Evolutionary conservation across 1,140 invertebrate genomes (phyloP), one percentile per base, ranked within the genome.

Genomic region (Bombus fervidus): DNA sequence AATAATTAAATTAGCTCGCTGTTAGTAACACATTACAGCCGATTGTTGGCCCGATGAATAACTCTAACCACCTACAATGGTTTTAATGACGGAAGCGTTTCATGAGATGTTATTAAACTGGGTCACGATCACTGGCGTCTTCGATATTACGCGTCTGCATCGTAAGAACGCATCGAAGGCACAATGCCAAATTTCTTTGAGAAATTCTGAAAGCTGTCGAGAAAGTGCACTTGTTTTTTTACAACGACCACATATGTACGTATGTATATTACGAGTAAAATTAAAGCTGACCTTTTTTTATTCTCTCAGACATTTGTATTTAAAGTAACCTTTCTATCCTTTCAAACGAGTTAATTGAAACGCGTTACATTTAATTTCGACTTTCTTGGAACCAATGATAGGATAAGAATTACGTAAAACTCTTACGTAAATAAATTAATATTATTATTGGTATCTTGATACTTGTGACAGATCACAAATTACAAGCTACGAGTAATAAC

Each of bases 1-100:
- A 81, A 86, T 86, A 89, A 89, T 89, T 78, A 81, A 89, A 86
- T 89, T 72, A 83, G 34, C 25, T 76, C 25, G 9, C 41, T 39
- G 37, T 39, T 71, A 43, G 28, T 77, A 34, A 75, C 37, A 39
- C 76, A 57, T 78, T 64, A 22, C 64, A 31, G 39, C 0, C 69
- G 57, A 77, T 89, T 75, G 86, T 75, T n/a, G 22, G 34, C n/a
- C 9, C 47, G 81, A 81, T n/a, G 76, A 86, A 82, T 79, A 85
- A 89, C 43, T 57, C 57, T 22, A 69, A 34, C 78, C 82, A 82
- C 59, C 66, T 76, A 85, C 79, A 37, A 64, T 72, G 64, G 39
- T 82, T 76, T 87, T 90, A 87, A 90, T 71, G 71, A 73, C 79
- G 66, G n/a, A 28, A 57, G 39, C 31, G 68, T 90, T 85, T 82